These are phyloP conservation scores for Aphaenogaster ashmeadi DNA, from an alignment of 1,140 invertebrate species.

Conservation along the genomic window DNA sequence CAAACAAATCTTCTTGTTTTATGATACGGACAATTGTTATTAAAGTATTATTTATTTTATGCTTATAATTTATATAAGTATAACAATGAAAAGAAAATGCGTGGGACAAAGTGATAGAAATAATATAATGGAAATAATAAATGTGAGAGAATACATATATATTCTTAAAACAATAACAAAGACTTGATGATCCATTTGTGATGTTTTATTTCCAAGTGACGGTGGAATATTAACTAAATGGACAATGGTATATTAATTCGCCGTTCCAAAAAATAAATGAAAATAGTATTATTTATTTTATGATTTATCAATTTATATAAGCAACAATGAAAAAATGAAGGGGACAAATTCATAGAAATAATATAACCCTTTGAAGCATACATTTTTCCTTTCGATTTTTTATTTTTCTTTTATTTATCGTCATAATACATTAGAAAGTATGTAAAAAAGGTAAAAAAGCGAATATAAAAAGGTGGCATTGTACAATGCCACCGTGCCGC, in stretches of 20 bases:
- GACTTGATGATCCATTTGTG: background rate
- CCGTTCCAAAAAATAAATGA: background rate
- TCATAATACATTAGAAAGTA: too few species aligned
- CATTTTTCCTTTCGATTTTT: too few species aligned
- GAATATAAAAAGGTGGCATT: too few species aligned
- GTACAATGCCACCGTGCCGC: too few species aligned
- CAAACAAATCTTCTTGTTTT: background rate
- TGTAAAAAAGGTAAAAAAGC: too few species aligned
- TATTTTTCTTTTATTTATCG: too few species aligned
- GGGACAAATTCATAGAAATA: too few species aligned
- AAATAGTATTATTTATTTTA: too few species aligned
- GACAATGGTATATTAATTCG: background rate
- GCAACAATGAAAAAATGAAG: too few species aligned
- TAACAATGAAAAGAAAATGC: background rate
- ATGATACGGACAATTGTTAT: background rate
- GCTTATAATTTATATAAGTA: background rate
- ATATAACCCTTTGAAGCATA: too few species aligned
- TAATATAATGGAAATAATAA: slow-evolving; percentile 15
- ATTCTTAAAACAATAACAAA: background rate
- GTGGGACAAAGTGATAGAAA: background rate
- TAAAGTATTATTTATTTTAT: background rate
- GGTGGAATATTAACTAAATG: background rate
- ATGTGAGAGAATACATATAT: background rate
- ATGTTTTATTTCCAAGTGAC: background rate
- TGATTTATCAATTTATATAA: too few species aligned